A percentile compares a stretch with the other conserved stretches of the same genome.
These are phyloP conservation scores for Physocephala rufipes DNA, from an alignment of 2,888 invertebrate species.

Conservation along the genomic window DNA sequence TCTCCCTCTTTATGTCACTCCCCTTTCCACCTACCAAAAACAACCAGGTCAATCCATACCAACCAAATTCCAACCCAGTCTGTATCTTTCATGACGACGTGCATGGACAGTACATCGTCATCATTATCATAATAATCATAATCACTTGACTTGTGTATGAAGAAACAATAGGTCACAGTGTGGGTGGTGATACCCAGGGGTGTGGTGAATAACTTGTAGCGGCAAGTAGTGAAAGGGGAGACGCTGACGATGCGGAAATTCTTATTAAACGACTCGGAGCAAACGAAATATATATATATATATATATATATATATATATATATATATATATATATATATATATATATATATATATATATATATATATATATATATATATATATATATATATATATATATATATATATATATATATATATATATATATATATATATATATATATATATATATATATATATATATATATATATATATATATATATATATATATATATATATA, in stretches of 20 bases:
- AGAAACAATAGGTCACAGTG: no score
- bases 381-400: neutral
- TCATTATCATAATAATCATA: neutral
- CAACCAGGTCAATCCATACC: neutral
- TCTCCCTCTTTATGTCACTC: no score
- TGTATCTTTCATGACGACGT: neutral
- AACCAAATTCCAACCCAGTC: neutral
- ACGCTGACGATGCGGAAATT: slow-evolving; percentile 27
- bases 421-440: no score
- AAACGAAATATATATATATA: no score
- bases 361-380: neutral
- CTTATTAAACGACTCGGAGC: slow-evolving; percentile 24
- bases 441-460: neutral
- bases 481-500: no score
- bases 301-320: neutral
- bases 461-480: neutral
- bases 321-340: neutral
- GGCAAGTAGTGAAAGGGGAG: slow-evolving; percentile 5
- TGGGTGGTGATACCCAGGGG: no score
- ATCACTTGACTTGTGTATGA: neutral
- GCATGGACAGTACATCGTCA: neutral
- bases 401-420: no score
- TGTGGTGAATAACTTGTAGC: no score
- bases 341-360: no score
- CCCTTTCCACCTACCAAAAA: neutral